Evolutionary conservation across 2,113 vertebrate genomes (phyloP), one percentile per base, ranked within the genome.

Genomic region (Barbus barbus): DNA sequence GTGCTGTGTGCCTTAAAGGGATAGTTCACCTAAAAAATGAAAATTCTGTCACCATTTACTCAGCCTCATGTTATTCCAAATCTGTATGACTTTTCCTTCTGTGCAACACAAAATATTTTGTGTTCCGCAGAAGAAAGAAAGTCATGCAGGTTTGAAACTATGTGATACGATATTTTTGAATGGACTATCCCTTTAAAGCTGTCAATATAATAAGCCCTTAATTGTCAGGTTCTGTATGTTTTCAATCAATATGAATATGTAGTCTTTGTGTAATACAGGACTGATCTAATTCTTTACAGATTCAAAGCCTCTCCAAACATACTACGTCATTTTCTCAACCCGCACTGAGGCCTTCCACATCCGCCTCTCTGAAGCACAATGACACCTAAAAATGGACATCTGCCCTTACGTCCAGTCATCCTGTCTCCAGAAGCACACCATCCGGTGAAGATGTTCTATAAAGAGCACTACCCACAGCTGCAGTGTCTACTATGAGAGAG

Each of bases 371-470:
- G 82, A 5, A 83, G 74, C 28, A 9, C 63, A 77, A 69, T 67
- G 83, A 78, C 61, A 71, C 61, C 77, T 71, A 77, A 84, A 67
- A 84, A 77, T 78, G 82, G 73, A 76, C 60, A 51, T 44, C 72
- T 36, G 38, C 60, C 82, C 31, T 76, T 14, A 24, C 44, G 74
- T 51, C 74, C 63, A 24, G 75, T 67, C 63, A 28, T 8, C n/a
- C 61, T 78, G 75, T 78, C 83, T 84, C 83, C 75, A 84, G 13
- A 20, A 38, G 73, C 82, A 69, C 7, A 22, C 71, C 71, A 58
- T 58, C 22, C 53, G 53, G 53, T n/a, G 60, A 72, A 60, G 67
- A 71, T 31, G 24, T 26, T n/a, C 81, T 74, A 82, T 78, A 18
- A 77, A 77, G 74, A 78, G 75, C 16, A 0, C 61, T 20, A 11